Percentiles rank a stretch among this genome's conserved stretches.
phyloP scores from a whole-genome alignment of 2,113 vertebrate species.

The Gymnocephalus cernua region DNA sequence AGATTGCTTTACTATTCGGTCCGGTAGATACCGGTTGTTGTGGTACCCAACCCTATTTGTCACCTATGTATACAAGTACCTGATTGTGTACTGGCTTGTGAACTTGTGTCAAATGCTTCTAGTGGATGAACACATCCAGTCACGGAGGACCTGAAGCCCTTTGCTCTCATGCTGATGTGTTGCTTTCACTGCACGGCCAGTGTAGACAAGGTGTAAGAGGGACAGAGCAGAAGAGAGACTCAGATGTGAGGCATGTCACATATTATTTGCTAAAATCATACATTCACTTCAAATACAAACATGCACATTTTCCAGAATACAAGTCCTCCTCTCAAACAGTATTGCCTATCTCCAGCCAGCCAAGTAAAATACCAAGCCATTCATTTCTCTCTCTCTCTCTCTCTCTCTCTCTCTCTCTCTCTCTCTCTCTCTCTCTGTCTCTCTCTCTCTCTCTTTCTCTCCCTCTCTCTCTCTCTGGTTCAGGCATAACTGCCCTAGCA shows the following conservation, averaged over 20 bases:
- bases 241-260: background rate
- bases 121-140: background rate
- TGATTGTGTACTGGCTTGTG: background rate
- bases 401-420: slow-evolving; percentile 36
- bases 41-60: too few relatives aligned
- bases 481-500: slow-evolving; percentile 42
- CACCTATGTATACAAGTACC: background rate
- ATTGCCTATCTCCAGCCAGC: slow-evolving; percentile 47
- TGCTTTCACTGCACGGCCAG: background rate
- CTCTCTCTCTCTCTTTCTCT: too few relatives aligned
- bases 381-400: slow-evolving; percentile 26
- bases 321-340: slow-evolving; percentile 35
- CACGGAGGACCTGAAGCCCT: background rate
- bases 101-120: background rate
- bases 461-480: slow-evolving; percentile 29
- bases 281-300: slow-evolving; percentile 28
- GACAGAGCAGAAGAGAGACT: background rate
- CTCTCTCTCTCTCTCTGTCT: too few relatives aligned
- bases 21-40: too few relatives aligned
- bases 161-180: background rate
- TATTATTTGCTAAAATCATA: slow-evolving; percentile 34
- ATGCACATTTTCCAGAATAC: slow-evolving; percentile 34
- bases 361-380: slow-evolving; percentile 49
- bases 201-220: background rate
- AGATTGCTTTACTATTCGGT: too few relatives aligned